These are phyloP conservation scores for Conops quadrifasciatus DNA, from an alignment of 2,888 invertebrate species.

Conservation along the genomic window DNA sequence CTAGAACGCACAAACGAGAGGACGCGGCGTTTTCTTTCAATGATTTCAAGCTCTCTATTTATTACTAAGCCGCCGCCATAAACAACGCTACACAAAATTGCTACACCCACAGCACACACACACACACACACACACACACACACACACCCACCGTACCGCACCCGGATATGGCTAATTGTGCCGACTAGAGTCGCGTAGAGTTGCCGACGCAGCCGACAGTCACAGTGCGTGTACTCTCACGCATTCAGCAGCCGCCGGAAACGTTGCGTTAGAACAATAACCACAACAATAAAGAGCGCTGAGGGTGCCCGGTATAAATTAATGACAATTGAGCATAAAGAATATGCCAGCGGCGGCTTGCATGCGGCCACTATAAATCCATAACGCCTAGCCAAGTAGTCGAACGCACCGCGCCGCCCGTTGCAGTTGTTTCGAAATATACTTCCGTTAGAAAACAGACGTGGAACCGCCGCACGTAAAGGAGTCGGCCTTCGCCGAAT, in stretches of 20 bases:
- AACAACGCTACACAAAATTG: not conserved
- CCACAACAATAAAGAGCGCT: slow-evolving; percentile 28
- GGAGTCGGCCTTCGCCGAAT: too few relatives aligned
- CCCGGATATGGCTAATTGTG: slow-evolving; percentile 45
- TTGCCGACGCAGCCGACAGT: slow-evolving; percentile 6
- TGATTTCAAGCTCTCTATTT: not conserved
- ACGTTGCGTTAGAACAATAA: slow-evolving; percentile 37
- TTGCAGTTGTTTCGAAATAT: not conserved
- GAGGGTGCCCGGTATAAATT: slow-evolving; percentile 46
- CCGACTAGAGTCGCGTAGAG: slow-evolving; percentile 39
- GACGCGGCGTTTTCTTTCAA: not conserved
- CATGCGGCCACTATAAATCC: slow-evolving; percentile 6
- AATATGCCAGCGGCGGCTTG: not conserved
- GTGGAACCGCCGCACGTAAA: not conserved
- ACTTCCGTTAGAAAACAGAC: not conserved
- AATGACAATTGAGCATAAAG: slow-evolving; percentile 41
- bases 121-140: slow-evolving; percentile 8
- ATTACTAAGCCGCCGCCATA: not conserved
- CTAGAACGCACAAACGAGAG: not conserved
- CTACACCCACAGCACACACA: not conserved
- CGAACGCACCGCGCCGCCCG: not conserved
- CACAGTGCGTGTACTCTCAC: slow-evolving; percentile 37
- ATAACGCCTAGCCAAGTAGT: not conserved
- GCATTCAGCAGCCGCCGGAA: slow-evolving; percentile 39
- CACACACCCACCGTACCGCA: not conserved